phyloP scores from a whole-genome alignment of 1,140 invertebrate species.

The Dinothrombium tinctorium region DNA sequence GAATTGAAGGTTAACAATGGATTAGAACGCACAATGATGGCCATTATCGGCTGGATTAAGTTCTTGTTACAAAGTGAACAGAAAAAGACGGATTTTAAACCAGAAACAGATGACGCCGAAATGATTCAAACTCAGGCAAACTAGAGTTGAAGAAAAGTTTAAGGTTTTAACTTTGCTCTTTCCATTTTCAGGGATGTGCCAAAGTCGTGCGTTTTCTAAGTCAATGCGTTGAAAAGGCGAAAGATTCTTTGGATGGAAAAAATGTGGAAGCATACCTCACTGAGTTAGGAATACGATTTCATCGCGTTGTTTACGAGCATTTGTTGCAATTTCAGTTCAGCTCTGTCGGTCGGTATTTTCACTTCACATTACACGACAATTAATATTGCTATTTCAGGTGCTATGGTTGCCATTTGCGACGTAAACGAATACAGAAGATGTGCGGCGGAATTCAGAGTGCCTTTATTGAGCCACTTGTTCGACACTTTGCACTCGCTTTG shows the following conservation, averaged over 20 bases:
- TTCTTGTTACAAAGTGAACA: slow-evolving; percentile 74
- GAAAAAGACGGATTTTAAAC: slow-evolving; percentile 85
- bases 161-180: slow-evolving; percentile 10
- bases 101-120: slow-evolving; percentile 37
- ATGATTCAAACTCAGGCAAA: slow-evolving; percentile 15
- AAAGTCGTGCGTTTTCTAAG: slow-evolving; percentile 64
- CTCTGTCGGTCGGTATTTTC: slow-evolving; percentile 40
- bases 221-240: slow-evolving; percentile 47
- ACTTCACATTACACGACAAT: not conserved
- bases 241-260: slow-evolving; percentile 67
- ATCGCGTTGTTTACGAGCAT: slow-evolving; percentile 85
- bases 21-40: slow-evolving; percentile 56
- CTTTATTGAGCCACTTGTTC: slow-evolving; percentile 59
- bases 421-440: slow-evolving; percentile 77
- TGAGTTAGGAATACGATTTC: slow-evolving; percentile 70
- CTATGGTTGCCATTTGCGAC: slow-evolving; percentile 92
- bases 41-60: slow-evolving; percentile 73
- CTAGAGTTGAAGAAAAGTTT: slow-evolving; percentile 10
- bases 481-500: slow-evolving; percentile 83
- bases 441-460: slow-evolving; percentile 42
- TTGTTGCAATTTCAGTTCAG: slow-evolving; percentile 84
- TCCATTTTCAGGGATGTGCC: slow-evolving; percentile 45
- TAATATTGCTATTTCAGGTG: slow-evolving; percentile 30
- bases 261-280: slow-evolving; percentile 63
- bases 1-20: slow-evolving; percentile 70